Conservation (phyloP, 2,797 vertebrate genomes). For the Lepus oiostolus region DNA sequence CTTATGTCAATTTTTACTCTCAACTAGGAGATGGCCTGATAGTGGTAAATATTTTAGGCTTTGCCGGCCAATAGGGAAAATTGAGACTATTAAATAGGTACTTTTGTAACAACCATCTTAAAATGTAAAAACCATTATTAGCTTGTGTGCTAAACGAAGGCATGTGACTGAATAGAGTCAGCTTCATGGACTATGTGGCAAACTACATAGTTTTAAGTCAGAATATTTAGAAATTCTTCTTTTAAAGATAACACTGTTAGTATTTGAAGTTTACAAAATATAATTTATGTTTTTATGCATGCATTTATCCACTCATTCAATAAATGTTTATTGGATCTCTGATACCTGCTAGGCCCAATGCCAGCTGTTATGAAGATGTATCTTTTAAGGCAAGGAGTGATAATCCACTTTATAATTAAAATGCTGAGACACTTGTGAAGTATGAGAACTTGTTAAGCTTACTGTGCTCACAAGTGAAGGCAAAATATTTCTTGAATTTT, state of each 20-base stretch:
- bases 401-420: background rate
- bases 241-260: background rate
- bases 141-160: background rate
- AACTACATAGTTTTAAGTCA: background rate
- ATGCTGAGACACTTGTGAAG: background rate
- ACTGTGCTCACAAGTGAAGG: background rate
- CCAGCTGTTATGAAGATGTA: background rate
- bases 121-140: slow-evolving; percentile 55
- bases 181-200: background rate
- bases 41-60: slow-evolving; percentile 45
- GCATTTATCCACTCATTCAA: background rate
- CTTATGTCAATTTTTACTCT: slow-evolving; percentile 6
- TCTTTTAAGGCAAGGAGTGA: background rate
- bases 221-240: background rate
- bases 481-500: slow-evolving; percentile 40
- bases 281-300: background rate
- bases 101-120: background rate
- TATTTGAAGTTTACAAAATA: slow-evolving; percentile 27
- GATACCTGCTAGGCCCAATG: background rate
- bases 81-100: background rate
- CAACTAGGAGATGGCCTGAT: background rate
- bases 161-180: background rate
- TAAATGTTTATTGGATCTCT: background rate
- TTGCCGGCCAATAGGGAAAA: background rate
- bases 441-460: background rate